These are phyloP conservation scores for Hippocampus comes DNA, from an alignment of 2,113 vertebrate species.

Conservation along the genomic window DNA sequence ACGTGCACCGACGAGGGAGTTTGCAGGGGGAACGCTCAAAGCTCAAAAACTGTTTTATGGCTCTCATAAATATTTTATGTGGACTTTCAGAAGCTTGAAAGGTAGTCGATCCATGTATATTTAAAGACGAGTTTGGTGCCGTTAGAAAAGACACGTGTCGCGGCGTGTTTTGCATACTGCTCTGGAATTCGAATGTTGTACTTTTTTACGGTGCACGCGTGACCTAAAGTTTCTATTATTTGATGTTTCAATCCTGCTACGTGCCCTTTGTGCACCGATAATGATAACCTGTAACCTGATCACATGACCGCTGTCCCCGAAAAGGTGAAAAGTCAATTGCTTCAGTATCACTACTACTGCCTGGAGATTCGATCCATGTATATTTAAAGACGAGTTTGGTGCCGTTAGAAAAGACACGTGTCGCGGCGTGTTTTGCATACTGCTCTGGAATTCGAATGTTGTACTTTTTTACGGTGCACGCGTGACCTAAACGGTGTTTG, in stretches of 20 bases:
- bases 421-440: background rate
- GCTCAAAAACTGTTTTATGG: slow-evolving; percentile 30
- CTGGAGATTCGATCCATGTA: no score
- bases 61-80: slow-evolving; percentile 46
- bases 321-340: no score
- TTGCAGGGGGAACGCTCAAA: background rate
- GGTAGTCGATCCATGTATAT: background rate
- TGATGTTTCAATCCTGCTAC: background rate
- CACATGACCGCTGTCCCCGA: no score
- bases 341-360: no score
- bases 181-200: slow-evolving; percentile 2
- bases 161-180: background rate
- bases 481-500: slow-evolving; percentile 43
- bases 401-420: no score
- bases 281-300: no score
- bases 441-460: slow-evolving; percentile 1
- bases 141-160: no score
- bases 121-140: no score
- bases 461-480: slow-evolving; percentile 5
- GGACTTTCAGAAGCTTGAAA: slow-evolving; percentile 11
- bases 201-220: slow-evolving; percentile 6
- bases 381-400: no score
- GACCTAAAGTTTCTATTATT: slow-evolving; percentile 8
- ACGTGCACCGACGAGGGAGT: background rate
- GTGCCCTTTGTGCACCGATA: no score